These are phyloP conservation scores for Strix aluco DNA, from an alignment of 2,113 vertebrate species.

Conservation along the genomic window DNA sequence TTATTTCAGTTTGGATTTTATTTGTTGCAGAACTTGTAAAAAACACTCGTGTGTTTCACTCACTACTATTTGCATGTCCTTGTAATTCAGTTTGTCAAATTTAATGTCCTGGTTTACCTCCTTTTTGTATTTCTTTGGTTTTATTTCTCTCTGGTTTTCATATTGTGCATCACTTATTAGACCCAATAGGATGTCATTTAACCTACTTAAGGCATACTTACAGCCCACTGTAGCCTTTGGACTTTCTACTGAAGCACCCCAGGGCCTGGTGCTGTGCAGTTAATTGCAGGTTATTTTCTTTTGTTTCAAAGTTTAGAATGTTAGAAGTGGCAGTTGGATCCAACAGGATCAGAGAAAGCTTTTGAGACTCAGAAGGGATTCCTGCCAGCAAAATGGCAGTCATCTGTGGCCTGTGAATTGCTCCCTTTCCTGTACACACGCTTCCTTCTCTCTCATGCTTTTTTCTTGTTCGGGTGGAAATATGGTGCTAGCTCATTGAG, in stretches of 20 bases:
- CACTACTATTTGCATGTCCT: neutral
- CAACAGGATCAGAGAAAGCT: neutral
- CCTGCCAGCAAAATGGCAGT: neutral
- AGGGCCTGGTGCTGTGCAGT: neutral
- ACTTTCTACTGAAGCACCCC: neutral
- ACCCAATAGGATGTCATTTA: neutral
- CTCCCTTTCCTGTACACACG: neutral
- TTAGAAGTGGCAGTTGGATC: neutral
- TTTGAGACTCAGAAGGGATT: neutral
- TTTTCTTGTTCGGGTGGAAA: neutral
- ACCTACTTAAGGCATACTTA: neutral
- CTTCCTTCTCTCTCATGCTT: neutral
- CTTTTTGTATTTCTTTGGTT: neutral
- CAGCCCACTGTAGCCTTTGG: neutral
- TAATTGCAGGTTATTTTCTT: neutral
- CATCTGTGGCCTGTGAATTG: neutral
- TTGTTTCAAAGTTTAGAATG: neutral
- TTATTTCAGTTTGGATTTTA: neutral
- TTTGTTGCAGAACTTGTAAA: neutral
- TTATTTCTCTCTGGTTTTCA: neutral
- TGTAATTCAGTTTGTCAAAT: neutral
- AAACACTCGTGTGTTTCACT: neutral
- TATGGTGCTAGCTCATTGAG: neutral
- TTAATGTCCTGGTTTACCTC: neutral
- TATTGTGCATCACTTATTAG: neutral